phyloP scores from a whole-genome alignment of 2,113 vertebrate species.

The Oryzias melastigma region DNA sequence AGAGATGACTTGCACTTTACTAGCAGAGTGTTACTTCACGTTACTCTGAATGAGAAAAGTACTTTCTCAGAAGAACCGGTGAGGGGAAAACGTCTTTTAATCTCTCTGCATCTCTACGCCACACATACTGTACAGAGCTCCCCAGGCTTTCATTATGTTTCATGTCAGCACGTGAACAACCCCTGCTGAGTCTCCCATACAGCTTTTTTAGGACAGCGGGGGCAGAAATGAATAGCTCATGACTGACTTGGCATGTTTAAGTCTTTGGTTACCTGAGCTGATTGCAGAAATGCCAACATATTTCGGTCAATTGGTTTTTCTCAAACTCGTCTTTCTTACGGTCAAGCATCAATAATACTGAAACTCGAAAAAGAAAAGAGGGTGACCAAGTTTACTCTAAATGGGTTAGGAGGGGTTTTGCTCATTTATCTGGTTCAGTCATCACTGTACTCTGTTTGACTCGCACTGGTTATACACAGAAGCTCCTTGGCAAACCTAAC shows the following conservation, averaged over 20 bases:
- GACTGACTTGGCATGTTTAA: slow-evolving; percentile 11
- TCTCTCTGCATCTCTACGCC: too few species aligned
- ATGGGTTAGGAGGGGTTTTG: slow-evolving; percentile 22
- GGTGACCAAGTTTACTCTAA: slow-evolving; percentile 27
- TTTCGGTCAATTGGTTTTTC: slow-evolving; percentile 30
- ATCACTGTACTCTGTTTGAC: slow-evolving; percentile 27
- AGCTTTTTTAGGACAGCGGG: background rate
- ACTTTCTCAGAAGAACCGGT: too few species aligned
- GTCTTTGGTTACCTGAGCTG: background rate
- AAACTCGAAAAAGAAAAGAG: slow-evolving; percentile 41
- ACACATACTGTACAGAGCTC: too few species aligned
- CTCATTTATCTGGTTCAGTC: slow-evolving; percentile 42
- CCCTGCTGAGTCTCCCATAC: too few species aligned
- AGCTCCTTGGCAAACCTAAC: background rate
- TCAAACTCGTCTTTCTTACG: slow-evolving; percentile 10
- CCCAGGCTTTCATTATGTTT: too few species aligned
- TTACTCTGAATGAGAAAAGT: too few species aligned
- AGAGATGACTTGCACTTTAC: too few species aligned
- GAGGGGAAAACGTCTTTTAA: too few species aligned
- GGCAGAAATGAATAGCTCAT: background rate
- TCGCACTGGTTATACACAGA: background rate
- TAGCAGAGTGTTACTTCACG: too few species aligned
- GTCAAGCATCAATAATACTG: slow-evolving; percentile 37
- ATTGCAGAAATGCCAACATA: slow-evolving; percentile 7
- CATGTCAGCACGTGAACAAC: too few species aligned